Base-by-base conservation (phyloP, 2,113 vertebrate genomes). In the Choloepus hoffmanni region DNA sequence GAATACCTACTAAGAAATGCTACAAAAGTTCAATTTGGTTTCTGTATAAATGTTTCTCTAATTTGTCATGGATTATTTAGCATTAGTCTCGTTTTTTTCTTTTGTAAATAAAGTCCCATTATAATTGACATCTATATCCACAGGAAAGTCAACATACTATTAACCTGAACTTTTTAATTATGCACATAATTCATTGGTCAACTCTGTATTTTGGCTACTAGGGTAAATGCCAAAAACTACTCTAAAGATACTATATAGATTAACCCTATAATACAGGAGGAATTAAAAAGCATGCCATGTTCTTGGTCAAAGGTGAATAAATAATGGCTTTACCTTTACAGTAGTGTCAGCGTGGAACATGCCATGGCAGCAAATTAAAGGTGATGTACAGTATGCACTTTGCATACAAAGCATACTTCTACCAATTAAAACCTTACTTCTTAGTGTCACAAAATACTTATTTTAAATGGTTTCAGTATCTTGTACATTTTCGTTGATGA, bases 401-500 rank as follows among this genome's bases (percentile, higher is more conserved):
- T 79, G 89, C 23, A 84, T 96, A 67, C 67, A 81, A 92, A 89
- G 30, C 48, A 60, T 50, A 58, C 79, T 72, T 89, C 55, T 88
- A 79, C 74, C 85, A 95, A 94, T 96, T 95, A 96, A 92, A 76
- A 53, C 4, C 68, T 91, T 86, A 55, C 50, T 90, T 93, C 73
- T 87, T 85, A 92, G 40, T 94, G 93, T 91, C 86, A 92, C 68
- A 36, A 93, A 85, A 96, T 94, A 85, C 19, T 96, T 89, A 96
- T 96, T 96, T 94, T 94, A 96, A 97, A 89, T 96, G 68, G 96
- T 89, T 91, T 95, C 79, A 76, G 53, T 45, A 40, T 82, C 65
- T 65, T 77, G 43, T 85, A 94, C 45, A 74, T 96, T 96, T 97
- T 78, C 94, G 97, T 90, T 96, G 95, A 97, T 97, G 88, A 36